Percentiles rank a stretch among this genome's conserved stretches.
Evolutionary conservation across 2,797 vertebrate genomes (phyloP).

Genomic region (Coendou prehensilis): DNA sequence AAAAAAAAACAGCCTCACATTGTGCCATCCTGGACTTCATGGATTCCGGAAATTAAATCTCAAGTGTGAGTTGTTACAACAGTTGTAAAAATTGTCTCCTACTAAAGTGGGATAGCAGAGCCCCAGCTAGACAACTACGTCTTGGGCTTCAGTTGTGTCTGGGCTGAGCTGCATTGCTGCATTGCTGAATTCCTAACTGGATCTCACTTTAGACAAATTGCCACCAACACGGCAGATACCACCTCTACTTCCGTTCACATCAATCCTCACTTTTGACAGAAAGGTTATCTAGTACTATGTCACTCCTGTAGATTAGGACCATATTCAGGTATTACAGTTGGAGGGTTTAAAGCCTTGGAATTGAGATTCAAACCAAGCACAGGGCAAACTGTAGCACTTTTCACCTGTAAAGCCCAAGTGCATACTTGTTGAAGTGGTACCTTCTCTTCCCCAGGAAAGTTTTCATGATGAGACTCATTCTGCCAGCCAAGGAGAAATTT

Average conservation of each 20-base stretch:
- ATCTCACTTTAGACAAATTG: not conserved
- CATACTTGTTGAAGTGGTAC: not conserved
- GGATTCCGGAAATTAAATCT: not conserved
- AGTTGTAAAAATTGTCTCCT: not conserved
- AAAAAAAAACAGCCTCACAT: not conserved
- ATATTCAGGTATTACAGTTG: not conserved
- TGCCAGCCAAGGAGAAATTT: not conserved
- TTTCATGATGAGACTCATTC: not conserved
- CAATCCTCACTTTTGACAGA: not conserved
- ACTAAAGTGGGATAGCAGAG: not conserved
- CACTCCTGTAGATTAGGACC: not conserved
- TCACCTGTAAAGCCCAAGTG: not conserved
- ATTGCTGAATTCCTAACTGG: not conserved
- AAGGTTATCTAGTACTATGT: not conserved
- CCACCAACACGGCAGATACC: no score
- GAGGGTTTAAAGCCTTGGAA: not conserved
- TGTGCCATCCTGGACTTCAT: not conserved
- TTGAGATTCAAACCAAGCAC: not conserved
- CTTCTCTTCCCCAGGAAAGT: not conserved
- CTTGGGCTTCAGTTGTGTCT: not conserved
- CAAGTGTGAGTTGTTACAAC: not conserved
- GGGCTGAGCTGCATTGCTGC: no score
- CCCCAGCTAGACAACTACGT: not conserved
- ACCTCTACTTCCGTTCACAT: not conserved
- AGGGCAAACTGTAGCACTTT: not conserved